Evolutionary conservation across 2,113 vertebrate species (phyloP), one percentile per base, ranked within the genome.

Genomic region (Zapornia atra): DNA sequence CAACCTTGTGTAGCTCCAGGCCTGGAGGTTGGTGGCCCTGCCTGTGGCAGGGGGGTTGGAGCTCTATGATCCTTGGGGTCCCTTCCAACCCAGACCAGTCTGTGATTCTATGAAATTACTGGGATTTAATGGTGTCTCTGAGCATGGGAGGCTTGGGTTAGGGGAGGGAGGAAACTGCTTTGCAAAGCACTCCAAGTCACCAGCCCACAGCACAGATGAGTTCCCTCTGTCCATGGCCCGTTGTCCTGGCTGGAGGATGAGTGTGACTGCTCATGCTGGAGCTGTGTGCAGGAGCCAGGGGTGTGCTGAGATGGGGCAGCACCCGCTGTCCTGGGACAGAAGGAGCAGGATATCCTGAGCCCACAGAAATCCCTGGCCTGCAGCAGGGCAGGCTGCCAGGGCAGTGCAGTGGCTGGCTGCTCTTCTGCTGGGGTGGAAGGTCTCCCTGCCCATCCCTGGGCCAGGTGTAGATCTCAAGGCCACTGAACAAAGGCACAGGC

Each of bases 381-480:
- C 46, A 71, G 76, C 4, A 4, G 33, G 51, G 68, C 56, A 69
- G 26, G 11, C 38, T 31, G 64, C 70, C 82, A 91, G 85, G 69
- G 42, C 73, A 90, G 61, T 5, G 1, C 6, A 10, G 42, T n/a
- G 3, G 7, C 54, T 46, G 85, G 56, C 71, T 48, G 66, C 70
- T 73, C 36, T 53, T 65, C 46, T 89, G 66, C 53, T 54, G 90
- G 22, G 20, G 64, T 34, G 24, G 63, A 86, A 92, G 75, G 66
- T 59, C 75, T 82, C 86, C 26, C 50, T 85, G 68, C 36, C 50
- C 2, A 1, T 76, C 46, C 53, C 59, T 1, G 0, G 53, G 36
- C 69, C 92, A 88, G 83, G 69, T 88, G 80, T 87, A 80, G 72
- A 92, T 65, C 94, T 88, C 90, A 92, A 94, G 94, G 86, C 66